Evolutionary conservation across 2,888 invertebrate genomes (phyloP).

Genomic region (Drosophila barbarae): DNA sequence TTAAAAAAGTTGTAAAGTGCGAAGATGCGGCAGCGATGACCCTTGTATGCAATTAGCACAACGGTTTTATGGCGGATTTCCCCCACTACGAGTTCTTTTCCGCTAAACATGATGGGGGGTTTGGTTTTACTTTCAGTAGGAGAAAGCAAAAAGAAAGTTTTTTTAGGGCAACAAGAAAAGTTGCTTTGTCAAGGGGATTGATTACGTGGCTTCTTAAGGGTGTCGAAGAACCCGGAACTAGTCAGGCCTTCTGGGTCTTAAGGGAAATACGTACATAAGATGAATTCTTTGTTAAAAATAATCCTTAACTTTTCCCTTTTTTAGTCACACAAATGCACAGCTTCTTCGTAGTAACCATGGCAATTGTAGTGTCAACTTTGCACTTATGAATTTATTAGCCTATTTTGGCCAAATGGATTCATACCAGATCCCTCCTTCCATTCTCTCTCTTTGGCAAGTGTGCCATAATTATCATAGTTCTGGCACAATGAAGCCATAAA

Average conservation of each 20-base stretch:
- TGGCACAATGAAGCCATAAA: slow-evolving; percentile 48
- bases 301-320: background rate
- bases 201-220: slow-evolving; percentile 2
- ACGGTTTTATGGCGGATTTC: slow-evolving; percentile 2
- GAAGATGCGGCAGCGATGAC: slow-evolving; percentile 1
- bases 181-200: slow-evolving; percentile 10
- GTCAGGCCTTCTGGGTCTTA: background rate
- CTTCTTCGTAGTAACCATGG: background rate
- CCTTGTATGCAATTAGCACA: slow-evolving; percentile 29
- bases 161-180: background rate
- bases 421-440: background rate
- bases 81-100: background rate
- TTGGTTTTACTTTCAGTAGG: background rate
- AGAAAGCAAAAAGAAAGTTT: background rate
- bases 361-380: slow-evolving; percentile 9
- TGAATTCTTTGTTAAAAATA: background rate
- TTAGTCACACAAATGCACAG: too few species aligned
- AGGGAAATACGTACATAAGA: background rate
- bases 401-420: slow-evolving; percentile 1
- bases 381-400: slow-evolving; percentile 13
- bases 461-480: slow-evolving; percentile 58
- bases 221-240: background rate
- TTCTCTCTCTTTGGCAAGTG: slow-evolving; percentile 8
- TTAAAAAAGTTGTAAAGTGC: slow-evolving; percentile 29
- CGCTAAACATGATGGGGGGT: background rate